These are phyloP conservation scores for Otolemur garnettii DNA, from an alignment of 2,113 vertebrate species.

Conservation along the genomic window DNA sequence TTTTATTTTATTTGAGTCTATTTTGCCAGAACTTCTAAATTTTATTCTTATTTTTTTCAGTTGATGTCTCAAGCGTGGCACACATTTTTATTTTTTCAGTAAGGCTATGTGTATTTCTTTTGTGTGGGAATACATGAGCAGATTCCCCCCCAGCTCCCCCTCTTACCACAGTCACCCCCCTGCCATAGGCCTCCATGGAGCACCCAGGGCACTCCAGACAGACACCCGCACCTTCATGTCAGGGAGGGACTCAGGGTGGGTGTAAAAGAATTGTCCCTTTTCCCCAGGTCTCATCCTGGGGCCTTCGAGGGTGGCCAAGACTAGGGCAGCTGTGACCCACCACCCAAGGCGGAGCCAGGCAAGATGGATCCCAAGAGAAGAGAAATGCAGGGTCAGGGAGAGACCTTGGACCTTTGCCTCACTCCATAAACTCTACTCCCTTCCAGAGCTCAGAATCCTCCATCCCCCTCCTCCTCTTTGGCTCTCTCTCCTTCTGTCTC, in stretches of 20 bases:
- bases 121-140: not conserved
- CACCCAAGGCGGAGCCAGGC: not conserved
- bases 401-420: not conserved
- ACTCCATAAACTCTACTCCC: not conserved
- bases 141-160: not conserved
- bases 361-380: not conserved
- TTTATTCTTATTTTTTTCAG: constrained; percentile 1
- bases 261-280: not conserved
- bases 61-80: not conserved
- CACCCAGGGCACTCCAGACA: not conserved
- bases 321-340: not conserved
- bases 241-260: not conserved
- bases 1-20: constrained; percentile 51
- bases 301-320: not conserved
- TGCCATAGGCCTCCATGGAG: not conserved
- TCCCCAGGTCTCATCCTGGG: not conserved
- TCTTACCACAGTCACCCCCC: not conserved
- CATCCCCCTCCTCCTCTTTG: not conserved
- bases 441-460: not conserved
- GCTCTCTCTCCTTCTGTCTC: not conserved
- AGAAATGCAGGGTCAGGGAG: not conserved
- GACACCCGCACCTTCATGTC: not conserved
- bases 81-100: not conserved
- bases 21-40: constrained; percentile 28
- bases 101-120: constrained; percentile 22